phyloP scores from a whole-genome alignment of 2,888 invertebrate species.

The Lithophane leautieri region DNA sequence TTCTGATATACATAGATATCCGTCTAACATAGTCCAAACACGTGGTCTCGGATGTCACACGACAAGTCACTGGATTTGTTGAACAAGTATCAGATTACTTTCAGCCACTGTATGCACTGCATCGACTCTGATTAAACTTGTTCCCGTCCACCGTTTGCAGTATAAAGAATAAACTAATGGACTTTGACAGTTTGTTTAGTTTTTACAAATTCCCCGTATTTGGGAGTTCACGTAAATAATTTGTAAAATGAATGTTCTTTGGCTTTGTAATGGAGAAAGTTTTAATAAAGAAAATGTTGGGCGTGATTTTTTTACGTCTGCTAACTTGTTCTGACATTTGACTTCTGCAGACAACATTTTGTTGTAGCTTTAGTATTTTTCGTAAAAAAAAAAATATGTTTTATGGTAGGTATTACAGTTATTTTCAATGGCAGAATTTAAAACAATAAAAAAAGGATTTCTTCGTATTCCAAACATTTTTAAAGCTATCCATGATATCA shows the following conservation, averaged over 20 bases:
- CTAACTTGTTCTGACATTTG: slow-evolving; percentile 51
- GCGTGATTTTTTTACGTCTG: slow-evolving; percentile 33
- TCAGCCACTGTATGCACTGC: slow-evolving; percentile 65
- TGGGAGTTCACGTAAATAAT: slow-evolving; percentile 48
- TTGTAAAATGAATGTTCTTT: slow-evolving; percentile 51
- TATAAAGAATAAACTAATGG: slow-evolving; percentile 72
- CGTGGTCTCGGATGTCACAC: slow-evolving; percentile 73
- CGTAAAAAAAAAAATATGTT: background rate
- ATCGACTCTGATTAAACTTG: slow-evolving; percentile 76
- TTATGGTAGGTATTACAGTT: slow-evolving; percentile 11
- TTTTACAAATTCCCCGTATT: slow-evolving; percentile 65
- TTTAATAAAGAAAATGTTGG: slow-evolving; percentile 47
- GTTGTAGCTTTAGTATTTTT: slow-evolving; percentile 8
- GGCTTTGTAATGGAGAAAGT: slow-evolving; percentile 54
- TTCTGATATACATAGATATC: slow-evolving; percentile 46
- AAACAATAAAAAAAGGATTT: background rate
- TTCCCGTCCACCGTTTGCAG: slow-evolving; percentile 69
- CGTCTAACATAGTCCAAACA: slow-evolving; percentile 62
- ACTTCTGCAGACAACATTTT: slow-evolving; percentile 16
- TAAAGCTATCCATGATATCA: background rate
- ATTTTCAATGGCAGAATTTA: background rate
- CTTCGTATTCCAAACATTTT: background rate
- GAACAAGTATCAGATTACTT: slow-evolving; percentile 79
- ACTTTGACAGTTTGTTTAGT: slow-evolving; percentile 69
- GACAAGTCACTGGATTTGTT: slow-evolving; percentile 79